Conservation (phyloP, 2,797 vertebrate genomes). For the Tinamus major region DNA sequence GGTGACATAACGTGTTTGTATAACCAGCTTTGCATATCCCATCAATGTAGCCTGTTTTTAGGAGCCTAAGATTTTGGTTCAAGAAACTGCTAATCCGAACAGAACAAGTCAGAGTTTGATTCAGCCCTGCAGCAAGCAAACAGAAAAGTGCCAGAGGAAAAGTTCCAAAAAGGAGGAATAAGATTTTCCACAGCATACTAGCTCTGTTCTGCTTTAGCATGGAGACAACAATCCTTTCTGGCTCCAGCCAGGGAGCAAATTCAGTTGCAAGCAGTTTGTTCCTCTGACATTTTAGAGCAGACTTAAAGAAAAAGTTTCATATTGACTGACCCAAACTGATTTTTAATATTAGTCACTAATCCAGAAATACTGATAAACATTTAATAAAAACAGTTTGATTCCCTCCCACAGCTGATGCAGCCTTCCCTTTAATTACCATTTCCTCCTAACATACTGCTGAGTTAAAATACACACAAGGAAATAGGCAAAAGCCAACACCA, state of each 20-base stretch:
- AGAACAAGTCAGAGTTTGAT: slow-evolving; percentile 18
- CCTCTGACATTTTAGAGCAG: neutral
- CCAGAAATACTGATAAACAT: neutral
- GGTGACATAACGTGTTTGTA: neutral
- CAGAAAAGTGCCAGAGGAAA: neutral
- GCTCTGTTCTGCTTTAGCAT: neutral
- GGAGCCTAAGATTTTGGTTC: neutral
- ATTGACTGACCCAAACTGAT: neutral
- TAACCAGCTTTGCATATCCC: neutral
- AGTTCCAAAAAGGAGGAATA: neutral
- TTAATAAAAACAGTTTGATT: neutral
- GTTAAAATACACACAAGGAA: neutral
- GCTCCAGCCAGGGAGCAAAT: neutral
- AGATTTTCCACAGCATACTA: neutral
- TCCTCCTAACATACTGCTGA: neutral
- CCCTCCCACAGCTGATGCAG: neutral
- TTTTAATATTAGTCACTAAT: neutral
- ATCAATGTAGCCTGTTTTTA: neutral
- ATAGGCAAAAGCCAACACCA: neutral
- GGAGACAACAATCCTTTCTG: neutral
- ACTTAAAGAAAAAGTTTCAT: neutral
- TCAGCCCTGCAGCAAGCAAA: neutral
- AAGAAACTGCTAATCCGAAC: neutral
- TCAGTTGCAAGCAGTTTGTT: neutral
- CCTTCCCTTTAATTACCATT: neutral